Percentiles rank a stretch among this genome's conserved stretches.
phyloP scores from a whole-genome alignment of 1,140 invertebrate genomes.

The Euwallacea fornicatus region DNA sequence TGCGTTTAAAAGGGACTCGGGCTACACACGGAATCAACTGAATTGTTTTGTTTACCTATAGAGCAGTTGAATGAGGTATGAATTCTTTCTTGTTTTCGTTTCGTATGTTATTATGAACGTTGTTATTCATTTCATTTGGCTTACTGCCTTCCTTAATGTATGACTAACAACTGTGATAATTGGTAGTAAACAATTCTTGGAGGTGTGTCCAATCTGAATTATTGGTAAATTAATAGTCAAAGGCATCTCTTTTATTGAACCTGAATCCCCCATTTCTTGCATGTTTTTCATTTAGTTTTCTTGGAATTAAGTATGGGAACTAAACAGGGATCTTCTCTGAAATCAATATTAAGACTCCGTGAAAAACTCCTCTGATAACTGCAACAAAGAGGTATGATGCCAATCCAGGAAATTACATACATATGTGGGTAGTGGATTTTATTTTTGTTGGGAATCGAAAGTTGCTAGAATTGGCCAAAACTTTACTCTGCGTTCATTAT shows the following conservation, averaged over 20 bases:
- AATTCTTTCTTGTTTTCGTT: neutral
- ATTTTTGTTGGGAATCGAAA: too few species aligned
- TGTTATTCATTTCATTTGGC: neutral
- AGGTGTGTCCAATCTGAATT: neutral
- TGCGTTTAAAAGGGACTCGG: slow-evolving; percentile 9
- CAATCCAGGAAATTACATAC: too few species aligned
- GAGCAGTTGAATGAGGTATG: neutral
- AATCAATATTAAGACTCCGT: too few species aligned
- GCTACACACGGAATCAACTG: slow-evolving; percentile 19
- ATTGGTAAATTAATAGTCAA: neutral
- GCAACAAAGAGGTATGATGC: too few species aligned
- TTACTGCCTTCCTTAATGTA: neutral
- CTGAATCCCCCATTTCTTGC: too few species aligned
- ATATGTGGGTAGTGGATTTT: too few species aligned
- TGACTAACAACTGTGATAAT: neutral
- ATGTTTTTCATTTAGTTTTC: too few species aligned
- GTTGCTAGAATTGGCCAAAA: too few species aligned
- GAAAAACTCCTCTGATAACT: too few species aligned
- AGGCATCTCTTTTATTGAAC: neutral
- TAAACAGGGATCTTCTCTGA: too few species aligned
- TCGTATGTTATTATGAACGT: neutral
- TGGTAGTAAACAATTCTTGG: slow-evolving; percentile 10
- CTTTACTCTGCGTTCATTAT: too few species aligned
- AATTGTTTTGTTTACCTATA: slow-evolving; percentile 32
- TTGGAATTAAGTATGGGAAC: too few species aligned